Conservation (phyloP, 2,113 vertebrate genomes). For the Grammomys dolichurus region DNA sequence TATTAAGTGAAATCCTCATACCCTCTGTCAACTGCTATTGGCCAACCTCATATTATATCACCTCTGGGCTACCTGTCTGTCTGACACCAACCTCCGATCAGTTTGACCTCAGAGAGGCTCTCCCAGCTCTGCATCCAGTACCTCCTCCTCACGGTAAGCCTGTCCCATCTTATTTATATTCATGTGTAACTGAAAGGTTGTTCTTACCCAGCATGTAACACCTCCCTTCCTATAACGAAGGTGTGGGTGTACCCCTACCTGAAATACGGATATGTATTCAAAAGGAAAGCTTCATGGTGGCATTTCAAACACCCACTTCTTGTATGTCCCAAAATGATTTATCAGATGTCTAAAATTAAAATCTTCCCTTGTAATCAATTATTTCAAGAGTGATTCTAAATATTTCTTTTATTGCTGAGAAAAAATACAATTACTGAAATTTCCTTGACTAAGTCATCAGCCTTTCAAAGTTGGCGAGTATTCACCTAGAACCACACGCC, state of each 20-base stretch:
- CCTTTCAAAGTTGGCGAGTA: background rate
- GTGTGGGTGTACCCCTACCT: no score
- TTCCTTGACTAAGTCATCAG: slow-evolving; percentile 36
- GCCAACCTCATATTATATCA: slow-evolving; percentile 28
- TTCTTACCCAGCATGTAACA: background rate
- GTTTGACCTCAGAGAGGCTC: background rate
- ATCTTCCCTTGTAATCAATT: background rate
- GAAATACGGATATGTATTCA: background rate
- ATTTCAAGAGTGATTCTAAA: slow-evolving; percentile 25
- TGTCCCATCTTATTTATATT: no score
- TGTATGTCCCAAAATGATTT: background rate
- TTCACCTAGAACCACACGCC: background rate
- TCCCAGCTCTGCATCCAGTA: background rate
- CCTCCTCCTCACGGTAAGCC: slow-evolving; percentile 11
- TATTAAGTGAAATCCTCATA: background rate
- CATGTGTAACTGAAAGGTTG: no score
- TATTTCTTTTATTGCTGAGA: slow-evolving; percentile 23
- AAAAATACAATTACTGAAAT: slow-evolving; percentile 11
- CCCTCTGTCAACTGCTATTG: slow-evolving; percentile 7
- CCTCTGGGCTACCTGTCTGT: slow-evolving; percentile 14
- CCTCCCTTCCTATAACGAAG: background rate
- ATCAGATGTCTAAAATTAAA: background rate
- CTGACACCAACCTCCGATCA: background rate
- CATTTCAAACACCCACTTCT: background rate
- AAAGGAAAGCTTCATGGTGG: background rate